Evolutionary conservation across 2,888 invertebrate genomes (phyloP).

Genomic region (Cheiracanthium punctorium): DNA sequence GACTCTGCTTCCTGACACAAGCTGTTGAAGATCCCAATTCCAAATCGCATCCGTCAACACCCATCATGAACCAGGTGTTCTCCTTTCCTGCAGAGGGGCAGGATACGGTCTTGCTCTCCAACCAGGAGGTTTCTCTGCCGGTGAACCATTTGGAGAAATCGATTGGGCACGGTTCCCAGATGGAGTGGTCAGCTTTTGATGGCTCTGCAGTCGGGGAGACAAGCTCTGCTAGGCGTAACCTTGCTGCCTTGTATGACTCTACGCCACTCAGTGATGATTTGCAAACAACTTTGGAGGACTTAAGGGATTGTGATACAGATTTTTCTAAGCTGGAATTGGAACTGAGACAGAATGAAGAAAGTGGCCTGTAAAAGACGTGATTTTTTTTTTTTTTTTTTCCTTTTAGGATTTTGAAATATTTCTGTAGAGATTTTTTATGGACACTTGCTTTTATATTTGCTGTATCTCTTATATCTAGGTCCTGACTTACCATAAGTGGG

Average conservation of each 20-base stretch:
- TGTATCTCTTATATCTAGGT: no score
- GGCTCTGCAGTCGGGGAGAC: constrained; percentile 34
- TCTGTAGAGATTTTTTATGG: no score
- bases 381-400: no score
- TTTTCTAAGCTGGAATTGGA: constrained; percentile 73
- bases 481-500: no score
- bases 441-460: no score
- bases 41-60: constrained; percentile 71
- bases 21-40: constrained; percentile 26
- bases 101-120: constrained; percentile 47
- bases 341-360: constrained; percentile 55
- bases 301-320: constrained; percentile 73
- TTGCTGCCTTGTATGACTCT: constrained; percentile 62
- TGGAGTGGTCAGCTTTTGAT: constrained; percentile 50
- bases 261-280: constrained; percentile 71
- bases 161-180: constrained; percentile 7
- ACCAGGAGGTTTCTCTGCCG: constrained; percentile 11
- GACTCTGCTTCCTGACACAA: constrained; percentile 20
- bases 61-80: constrained; percentile 68
- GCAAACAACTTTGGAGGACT: constrained; percentile 72
- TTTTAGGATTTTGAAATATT: no score
- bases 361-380: constrained; percentile 14
- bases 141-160: constrained; percentile 41
- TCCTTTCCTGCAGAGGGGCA: constrained; percentile 71
- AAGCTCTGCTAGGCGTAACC: constrained; percentile 57